Percentiles rank a stretch among this genome's conserved stretches.
Conservation (phyloP, 92 coral and sea anemone species). For the Bergia puertoricense region DNA sequence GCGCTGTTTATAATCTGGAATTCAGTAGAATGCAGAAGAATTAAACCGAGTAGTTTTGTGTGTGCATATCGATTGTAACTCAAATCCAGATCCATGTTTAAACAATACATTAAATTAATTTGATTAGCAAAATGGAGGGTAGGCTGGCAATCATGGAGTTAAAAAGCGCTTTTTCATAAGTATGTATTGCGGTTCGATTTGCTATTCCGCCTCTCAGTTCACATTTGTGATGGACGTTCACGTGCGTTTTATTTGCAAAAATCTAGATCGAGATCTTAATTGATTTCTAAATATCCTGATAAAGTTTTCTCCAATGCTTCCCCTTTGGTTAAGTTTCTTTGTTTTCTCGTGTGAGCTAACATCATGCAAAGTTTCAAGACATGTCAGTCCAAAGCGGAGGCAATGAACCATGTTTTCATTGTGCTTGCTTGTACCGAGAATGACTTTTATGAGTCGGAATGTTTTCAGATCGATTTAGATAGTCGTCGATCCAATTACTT, state of each 20-base stretch:
- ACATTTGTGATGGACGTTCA: too few species aligned
- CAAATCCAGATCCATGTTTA: neutral
- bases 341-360: constrained; percentile 11
- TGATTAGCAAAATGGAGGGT: neutral
- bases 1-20: constrained; percentile 12
- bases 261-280: too few species aligned
- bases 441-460: neutral
- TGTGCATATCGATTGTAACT: constrained; percentile 8
- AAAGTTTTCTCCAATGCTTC: neutral
- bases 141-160: neutral
- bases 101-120: neutral
- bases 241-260: too few species aligned
- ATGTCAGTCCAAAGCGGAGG: neutral
- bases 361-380: constrained; percentile 6
- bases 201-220: neutral
- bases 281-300: too few species aligned
- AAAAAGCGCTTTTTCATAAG: neutral
- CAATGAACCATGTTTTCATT: constrained; percentile 8
- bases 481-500: neutral
- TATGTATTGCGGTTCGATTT: neutral
- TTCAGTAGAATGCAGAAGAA: constrained; percentile 18
- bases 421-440: neutral
- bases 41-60: constrained; percentile 18
- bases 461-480: constrained; percentile 2
- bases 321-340: neutral